Evolutionary conservation across 2,797 vertebrate species (phyloP).

Genomic region (Rhyacichthys aspro): DNA sequence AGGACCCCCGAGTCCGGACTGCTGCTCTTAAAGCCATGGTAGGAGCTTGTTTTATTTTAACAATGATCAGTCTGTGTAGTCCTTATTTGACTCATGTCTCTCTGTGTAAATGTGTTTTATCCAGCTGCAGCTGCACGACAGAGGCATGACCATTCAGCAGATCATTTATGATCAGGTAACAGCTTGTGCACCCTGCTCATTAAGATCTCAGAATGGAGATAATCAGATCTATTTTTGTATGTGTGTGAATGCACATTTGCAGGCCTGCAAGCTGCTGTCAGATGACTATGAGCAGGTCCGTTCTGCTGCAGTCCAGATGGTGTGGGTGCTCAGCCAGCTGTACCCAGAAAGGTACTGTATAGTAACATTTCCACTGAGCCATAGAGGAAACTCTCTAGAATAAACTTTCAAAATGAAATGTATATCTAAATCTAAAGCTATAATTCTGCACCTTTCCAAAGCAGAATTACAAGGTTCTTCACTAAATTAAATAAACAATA

Average conservation of each 20-base stretch:
- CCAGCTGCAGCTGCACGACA: slow-evolving; percentile 93
- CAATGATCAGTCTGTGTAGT: not conserved
- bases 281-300: slow-evolving; percentile 98
- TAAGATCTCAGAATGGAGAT: not conserved
- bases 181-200: not conserved
- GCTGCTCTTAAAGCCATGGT: slow-evolving; percentile 98
- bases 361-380: not conserved
- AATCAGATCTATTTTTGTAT: slow-evolving; percentile 1
- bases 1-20: slow-evolving; percentile 94
- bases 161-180: slow-evolving; percentile 93
- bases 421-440: too few species aligned
- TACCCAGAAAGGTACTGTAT: slow-evolving; percentile 90
- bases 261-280: slow-evolving; percentile 93
- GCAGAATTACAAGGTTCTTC: too few species aligned
- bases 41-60: not conserved
- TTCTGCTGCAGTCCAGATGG: slow-evolving; percentile 93
- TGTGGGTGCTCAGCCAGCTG: slow-evolving; percentile 95
- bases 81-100: not conserved
- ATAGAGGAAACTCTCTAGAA: too few species aligned
- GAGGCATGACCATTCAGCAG: slow-evolving; percentile 93
- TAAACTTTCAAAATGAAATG: too few species aligned
- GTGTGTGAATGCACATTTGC: slow-evolving; percentile 20
- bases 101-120: too few species aligned
- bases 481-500: too few species aligned
- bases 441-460: too few species aligned